Conservation (phyloP, 2,888 invertebrate species). For the Macrophya alboannulata region DNA sequence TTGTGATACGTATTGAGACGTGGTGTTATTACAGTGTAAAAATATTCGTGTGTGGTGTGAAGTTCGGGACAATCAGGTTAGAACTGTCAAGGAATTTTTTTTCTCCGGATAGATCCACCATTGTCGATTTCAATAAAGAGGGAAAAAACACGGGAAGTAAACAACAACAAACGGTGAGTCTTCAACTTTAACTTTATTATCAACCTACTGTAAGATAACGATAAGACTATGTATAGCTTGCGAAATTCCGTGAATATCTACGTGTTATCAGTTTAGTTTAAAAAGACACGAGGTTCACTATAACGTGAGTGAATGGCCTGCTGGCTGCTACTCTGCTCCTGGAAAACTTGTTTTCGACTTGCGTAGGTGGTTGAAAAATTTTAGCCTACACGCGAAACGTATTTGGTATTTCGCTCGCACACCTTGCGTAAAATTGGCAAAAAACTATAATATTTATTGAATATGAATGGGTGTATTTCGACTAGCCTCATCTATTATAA, state of each 20-base stretch:
- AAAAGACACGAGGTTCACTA: conserved; percentile 42
- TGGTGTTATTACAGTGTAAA: background rate
- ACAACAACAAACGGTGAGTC: conserved; percentile 47
- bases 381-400: conserved; percentile 71
- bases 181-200: conserved; percentile 35
- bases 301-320: conserved; percentile 65
- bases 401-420: conserved; percentile 65
- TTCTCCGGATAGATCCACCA: conserved; percentile 46
- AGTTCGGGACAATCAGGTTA: background rate
- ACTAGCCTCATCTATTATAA: no score
- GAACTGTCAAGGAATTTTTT: conserved; percentile 43
- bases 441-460: background rate
- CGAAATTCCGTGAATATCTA: background rate
- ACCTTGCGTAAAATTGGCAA: background rate
- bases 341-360: conserved; percentile 53
- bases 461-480: background rate
- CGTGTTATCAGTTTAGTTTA: conserved; percentile 44
- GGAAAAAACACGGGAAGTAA: conserved; percentile 11
- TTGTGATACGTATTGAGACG: background rate
- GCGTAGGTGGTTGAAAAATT: conserved; percentile 71
- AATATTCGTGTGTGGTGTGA: background rate
- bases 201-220: conserved; percentile 35
- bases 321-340: conserved; percentile 8
- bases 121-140: conserved; percentile 20
- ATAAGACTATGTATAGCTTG: background rate